Conservation (phyloP, 2,113 vertebrate genomes). For the Brachyistius frenatus region DNA sequence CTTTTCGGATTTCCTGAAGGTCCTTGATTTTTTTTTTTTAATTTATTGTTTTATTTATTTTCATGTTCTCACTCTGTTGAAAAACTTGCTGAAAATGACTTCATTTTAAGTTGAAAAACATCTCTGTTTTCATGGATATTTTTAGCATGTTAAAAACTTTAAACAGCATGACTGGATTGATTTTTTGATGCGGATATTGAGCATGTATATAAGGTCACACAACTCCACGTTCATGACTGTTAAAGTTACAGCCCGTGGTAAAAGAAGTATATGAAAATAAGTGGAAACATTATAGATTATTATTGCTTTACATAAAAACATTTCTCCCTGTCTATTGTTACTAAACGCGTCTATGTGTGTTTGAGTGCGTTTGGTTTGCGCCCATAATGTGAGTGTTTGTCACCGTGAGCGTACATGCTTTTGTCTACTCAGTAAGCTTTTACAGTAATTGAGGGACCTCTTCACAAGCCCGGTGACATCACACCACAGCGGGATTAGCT, state of each 20-base stretch:
- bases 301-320: no score
- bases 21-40: background rate
- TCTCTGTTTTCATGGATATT: no score
- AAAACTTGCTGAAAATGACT: background rate
- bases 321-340: background rate
- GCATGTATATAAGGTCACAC: no score
- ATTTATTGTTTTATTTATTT: background rate
- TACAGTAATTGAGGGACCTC: conserved; percentile 74
- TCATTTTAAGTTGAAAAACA: background rate
- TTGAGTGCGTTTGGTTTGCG: conserved; percentile 36
- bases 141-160: no score
- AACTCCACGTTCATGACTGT: background rate
- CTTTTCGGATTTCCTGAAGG: background rate
- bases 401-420: conserved; percentile 66
- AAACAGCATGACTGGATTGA: no score
- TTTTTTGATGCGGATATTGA: no score
- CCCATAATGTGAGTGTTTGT: conserved; percentile 60
- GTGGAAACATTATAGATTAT: no score
- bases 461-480: conserved; percentile 56
- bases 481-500: conserved; percentile 66
- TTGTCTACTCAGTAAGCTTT: conserved; percentile 77
- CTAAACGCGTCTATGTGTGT: background rate
- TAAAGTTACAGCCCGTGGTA: conserved; percentile 11
- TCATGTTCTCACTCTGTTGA: background rate
- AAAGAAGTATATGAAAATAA: background rate